Percentiles rank a stretch among this genome's conserved stretches.
These are phyloP conservation scores for Ganaspis sp. DNA, from an alignment of 1,140 invertebrate species.

Conservation along the genomic window DNA sequence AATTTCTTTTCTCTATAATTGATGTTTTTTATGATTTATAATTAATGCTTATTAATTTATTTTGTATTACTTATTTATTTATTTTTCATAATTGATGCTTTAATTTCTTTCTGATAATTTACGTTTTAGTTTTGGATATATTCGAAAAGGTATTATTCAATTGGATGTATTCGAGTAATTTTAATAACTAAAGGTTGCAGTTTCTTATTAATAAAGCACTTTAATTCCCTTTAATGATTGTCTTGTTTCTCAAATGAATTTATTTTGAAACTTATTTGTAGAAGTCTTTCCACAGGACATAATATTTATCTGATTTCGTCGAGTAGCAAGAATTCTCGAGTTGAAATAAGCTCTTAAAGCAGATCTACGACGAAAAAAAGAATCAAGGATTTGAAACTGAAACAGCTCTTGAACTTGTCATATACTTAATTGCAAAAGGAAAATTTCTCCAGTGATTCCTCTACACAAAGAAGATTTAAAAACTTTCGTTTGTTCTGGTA, in stretches of 20 bases:
- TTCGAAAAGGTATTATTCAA: too few species aligned
- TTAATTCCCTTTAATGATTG: neutral
- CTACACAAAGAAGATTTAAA: too few species aligned
- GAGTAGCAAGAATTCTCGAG: neutral
- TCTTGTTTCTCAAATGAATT: neutral
- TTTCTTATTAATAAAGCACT: too few species aligned
- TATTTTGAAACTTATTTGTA: neutral
- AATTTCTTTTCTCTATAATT: too few species aligned
- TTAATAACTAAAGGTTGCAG: neutral
- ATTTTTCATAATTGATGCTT: too few species aligned
- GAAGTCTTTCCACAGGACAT: neutral
- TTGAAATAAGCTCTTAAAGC: conserved; percentile 14
- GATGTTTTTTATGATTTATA: too few species aligned
- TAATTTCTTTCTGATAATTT: too few species aligned
- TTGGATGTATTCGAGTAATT: too few species aligned
- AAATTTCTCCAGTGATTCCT: neutral
- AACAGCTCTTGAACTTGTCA: neutral
- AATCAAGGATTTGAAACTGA: neutral
- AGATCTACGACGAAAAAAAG: neutral
- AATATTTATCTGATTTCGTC: conserved; percentile 3
- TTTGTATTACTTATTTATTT: too few species aligned
- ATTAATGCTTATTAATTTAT: too few species aligned
- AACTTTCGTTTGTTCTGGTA: too few species aligned
- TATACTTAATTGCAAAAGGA: neutral
- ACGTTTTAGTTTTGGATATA: too few species aligned